Base-by-base conservation (phyloP, 2,888 invertebrate species). In the Cynaeus angustus region DNA sequence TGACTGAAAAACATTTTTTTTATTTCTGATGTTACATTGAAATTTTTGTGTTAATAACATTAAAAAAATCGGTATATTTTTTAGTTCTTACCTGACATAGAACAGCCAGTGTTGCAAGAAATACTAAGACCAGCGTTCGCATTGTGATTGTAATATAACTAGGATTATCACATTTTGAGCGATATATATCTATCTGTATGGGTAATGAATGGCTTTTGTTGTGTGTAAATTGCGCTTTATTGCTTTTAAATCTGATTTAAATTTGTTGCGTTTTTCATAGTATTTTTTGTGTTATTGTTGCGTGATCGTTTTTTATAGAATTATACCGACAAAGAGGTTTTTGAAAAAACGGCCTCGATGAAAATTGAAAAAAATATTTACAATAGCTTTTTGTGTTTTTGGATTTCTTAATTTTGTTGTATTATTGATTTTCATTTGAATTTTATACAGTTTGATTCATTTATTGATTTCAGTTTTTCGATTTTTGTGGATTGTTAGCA, bases 1-100 rank as follows among this genome's bases (percentile, higher is more conserved):
- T 41, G 41, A 7, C 41, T 41, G 12, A 41, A 41, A 41, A 37
- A 37, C 2, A 37, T 37, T 37, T 37, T 5, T 37, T 37, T 37
- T 37, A 37, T 3, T 21, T 21, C 21, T n/a, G 4, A 21, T 4
- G 4, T 21, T 21, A 21, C 4, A 21, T 4, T 37, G 37, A 37
- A 37, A 37, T 5, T 5, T 6, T 37, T 4, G 1, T 3, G 21
- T 21, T 21, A 21, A 21, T 21, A 21, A 21, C n/a, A n/a, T n/a
- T n/a, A n/a, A n/a, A n/a, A n/a, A n/a, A n/a, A n/a, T n/a, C n/a
- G n/a, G n/a, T 21, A 21, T 4, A 21, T 21, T 21, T 21, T 21
- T 21, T 4, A 21, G 21, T 33, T 7, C 33, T n/a, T 6, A 33
- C 33, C 33, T 33, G 33, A n/a, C 3, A 33, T n/a, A 33, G 9